Evolutionary conservation across 1,140 invertebrate genomes (phyloP), one percentile per base, ranked within the genome.

Genomic region (Maniola jurtina): DNA sequence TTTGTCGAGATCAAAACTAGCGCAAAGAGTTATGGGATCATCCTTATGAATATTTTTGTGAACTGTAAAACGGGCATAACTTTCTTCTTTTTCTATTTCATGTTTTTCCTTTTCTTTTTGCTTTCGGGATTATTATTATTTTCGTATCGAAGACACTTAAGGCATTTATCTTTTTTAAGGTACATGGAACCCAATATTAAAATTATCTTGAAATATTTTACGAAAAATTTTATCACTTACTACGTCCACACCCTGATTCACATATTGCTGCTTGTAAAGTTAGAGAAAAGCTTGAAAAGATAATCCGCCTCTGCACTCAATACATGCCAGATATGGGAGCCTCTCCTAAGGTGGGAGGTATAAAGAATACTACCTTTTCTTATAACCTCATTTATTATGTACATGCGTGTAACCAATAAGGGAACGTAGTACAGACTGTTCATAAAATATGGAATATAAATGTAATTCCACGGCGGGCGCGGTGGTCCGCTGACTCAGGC

Each of bases 161-260:
- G 52, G 55, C 62, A 80, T 70, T 81, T 80, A 14, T 81, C 76
- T 35, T 79, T 80, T 61, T 75, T 80, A 4, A n/a, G 77, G 75
- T 1, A 76, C 38, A 52, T 80, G 77, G 57, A 80, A 78, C 0
- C 71, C 70, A 54, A 80, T 70, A 45, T 81, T 78, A 65, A 76
- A 81, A 25, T 77, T 25, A 25, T 56, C 61, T 6, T 55, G 65
- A 16, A 80, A 80, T 59, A 75, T 74, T 38, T 69, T 0, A 16
- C 68, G 61, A 63, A 81, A 81, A 25, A 80, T 57, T 61, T 47
- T 69, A 57, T 77, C 69, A 38, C 66, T 64, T 0, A 76, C 68
- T 6, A 72, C 47, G 52, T 70, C 61, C 0, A 60, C 35, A n/a
- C 66, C 68, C 57, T 70, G 61, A 54, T 36, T 47, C 7, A 33